Base-by-base conservation (phyloP, 2,888 invertebrate genomes). In the Entomobrya proxima region DNA sequence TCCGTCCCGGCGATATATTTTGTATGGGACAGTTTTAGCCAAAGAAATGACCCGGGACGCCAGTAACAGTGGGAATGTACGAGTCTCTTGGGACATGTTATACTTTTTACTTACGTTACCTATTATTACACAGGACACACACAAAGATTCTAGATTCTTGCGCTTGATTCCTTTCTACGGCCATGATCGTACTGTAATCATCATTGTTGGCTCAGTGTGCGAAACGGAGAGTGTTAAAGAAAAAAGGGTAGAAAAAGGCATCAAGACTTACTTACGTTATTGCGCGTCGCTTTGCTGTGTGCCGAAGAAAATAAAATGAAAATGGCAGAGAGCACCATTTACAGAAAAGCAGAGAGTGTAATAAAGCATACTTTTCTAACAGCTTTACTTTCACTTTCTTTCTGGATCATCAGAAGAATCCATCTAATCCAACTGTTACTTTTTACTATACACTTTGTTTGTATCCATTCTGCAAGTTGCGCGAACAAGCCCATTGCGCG, bases 41-140 rank as follows among this genome's bases (percentile, higher is more conserved):
- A 85, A 82, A 74, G 76, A 87, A 85, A 87, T 87, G 87, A 82
- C 87, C 85, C 87, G 61, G 74, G 78, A 87, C 87, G 84, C 85
- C 67, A 84, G 87, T 85, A 78, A 79, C 81, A 69, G 50, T 84
- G 85, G 81, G 76, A 85, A 87, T 74, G 47, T 85, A 85, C 74
- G 72, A 40, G 72, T 78, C 85, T 50, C 85, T 37, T 11, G 85
- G 74, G 85, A 78, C 32, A 76, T 67, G 47, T 84, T 82, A 52
- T 69, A 84, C 52, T 78, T 76, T 47, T 58, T 64, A 44, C 67
- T 80, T 72, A 78, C 55, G 78, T 80, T 21, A 69, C 69, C 44
- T 44, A 44, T 72, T 72, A 72, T 72, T 47, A 44, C 44, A 72
- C 3, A 21, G 69, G 27, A 72, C 69, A 72, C 24, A 69, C 67